These are phyloP conservation scores for Agrochola lota DNA, from an alignment of 2,888 invertebrate genomes.

Conservation along the genomic window DNA sequence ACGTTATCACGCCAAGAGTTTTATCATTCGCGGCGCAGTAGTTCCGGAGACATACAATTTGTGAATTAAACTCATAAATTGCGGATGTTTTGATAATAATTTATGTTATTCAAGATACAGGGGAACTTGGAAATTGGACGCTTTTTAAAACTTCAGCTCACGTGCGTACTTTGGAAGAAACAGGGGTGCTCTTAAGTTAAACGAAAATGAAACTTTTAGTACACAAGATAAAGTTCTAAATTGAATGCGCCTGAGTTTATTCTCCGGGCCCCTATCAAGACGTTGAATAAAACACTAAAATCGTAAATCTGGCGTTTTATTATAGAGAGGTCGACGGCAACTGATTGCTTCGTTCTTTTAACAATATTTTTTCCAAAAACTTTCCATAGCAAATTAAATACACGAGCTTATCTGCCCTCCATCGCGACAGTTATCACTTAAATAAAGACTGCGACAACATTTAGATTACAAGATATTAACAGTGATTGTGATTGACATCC, in stretches of 20 bases:
- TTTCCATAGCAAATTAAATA: background rate
- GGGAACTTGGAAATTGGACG: slow-evolving; percentile 54
- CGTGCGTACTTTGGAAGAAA: slow-evolving; percentile 66
- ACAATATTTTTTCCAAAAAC: background rate
- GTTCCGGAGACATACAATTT: slow-evolving; percentile 54
- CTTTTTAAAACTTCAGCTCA: slow-evolving; percentile 67
- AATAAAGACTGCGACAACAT: background rate
- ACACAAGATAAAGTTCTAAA: slow-evolving; percentile 47
- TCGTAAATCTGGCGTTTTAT: slow-evolving; percentile 65
- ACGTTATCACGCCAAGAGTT: slow-evolving; percentile 24
- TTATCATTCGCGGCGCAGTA: slow-evolving; percentile 45
- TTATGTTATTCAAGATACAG: slow-evolving; percentile 61
- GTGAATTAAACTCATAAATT: slow-evolving; percentile 61
- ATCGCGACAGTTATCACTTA: background rate
- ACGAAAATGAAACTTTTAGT: slow-evolving; percentile 61
- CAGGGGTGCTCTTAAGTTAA: slow-evolving; percentile 53
- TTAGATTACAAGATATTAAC: slow-evolving; percentile 11
- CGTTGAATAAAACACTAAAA: slow-evolving; percentile 61
- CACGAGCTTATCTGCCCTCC: slow-evolving; percentile 15
- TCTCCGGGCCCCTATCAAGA: slow-evolving; percentile 49
- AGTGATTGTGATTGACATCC: slow-evolving; percentile 15
- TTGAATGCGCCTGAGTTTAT: slow-evolving; percentile 36
- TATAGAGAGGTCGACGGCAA: slow-evolving; percentile 43
- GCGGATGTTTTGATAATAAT: slow-evolving; percentile 59
- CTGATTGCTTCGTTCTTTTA: slow-evolving; percentile 47